These are phyloP conservation scores for Prostheceraeus crozeri DNA, from an alignment of 2,888 invertebrate genomes.

Conservation along the genomic window DNA sequence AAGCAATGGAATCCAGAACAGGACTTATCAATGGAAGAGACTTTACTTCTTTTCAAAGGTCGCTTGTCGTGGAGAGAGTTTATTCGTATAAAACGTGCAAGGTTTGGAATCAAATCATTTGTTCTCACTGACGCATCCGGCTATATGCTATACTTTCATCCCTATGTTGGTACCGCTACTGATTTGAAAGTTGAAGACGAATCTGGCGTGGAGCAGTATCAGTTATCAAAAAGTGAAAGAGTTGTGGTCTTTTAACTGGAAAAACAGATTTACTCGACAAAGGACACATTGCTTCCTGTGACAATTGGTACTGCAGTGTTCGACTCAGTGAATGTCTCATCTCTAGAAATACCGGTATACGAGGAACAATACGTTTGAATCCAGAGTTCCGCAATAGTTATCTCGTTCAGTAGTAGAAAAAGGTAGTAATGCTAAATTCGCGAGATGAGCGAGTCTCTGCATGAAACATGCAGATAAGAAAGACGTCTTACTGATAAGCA, in stretches of 20 bases:
- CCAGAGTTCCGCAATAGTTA: neutral
- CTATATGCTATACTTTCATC: slow-evolving; percentile 10
- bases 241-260: too few relatives aligned
- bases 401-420: neutral
- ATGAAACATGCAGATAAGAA: slow-evolving; percentile 4
- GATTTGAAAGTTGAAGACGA: neutral
- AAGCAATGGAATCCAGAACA: neutral
- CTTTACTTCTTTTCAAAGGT: slow-evolving; percentile 5
- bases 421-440: neutral
- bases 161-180: neutral
- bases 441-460: neutral
- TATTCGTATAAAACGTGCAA: neutral
- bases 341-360: neutral
- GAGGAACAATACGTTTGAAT: neutral
- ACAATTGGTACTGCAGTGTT: slow-evolving; percentile 3
- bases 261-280: neutral
- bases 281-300: neutral
- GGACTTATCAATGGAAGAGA: slow-evolving; percentile 7
- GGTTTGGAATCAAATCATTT: slow-evolving; percentile 13
- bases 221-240: too few relatives aligned
- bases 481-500: neutral
- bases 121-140: neutral
- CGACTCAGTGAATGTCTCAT: neutral
- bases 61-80: slow-evolving; percentile 3
- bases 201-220: too few relatives aligned